Evolutionary conservation across 2,113 vertebrate genomes (phyloP).

Genomic region (Chlamydotis undulata): DNA sequence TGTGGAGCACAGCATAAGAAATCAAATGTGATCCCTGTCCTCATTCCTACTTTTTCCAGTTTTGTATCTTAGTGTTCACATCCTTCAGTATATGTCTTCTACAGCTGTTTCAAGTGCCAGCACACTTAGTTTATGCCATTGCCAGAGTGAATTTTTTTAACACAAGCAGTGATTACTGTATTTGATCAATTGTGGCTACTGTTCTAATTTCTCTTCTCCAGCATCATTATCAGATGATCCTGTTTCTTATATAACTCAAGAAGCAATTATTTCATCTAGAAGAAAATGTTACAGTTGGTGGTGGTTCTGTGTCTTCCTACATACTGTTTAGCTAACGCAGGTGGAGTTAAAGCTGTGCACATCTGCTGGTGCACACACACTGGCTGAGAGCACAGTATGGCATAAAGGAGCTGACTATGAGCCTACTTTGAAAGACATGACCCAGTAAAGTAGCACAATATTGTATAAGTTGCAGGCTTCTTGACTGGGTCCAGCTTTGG

Average conservation of each 20-base stretch:
- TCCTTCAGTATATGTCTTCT: neutral
- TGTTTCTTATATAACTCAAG: neutral
- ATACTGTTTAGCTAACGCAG: neutral
- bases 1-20: neutral
- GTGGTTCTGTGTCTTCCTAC: neutral
- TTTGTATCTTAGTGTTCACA: neutral
- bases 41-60: neutral
- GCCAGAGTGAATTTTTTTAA: neutral
- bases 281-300: neutral
- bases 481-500: neutral
- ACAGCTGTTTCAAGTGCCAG: neutral
- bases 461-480: neutral
- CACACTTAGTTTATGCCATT: neutral
- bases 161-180: neutral
- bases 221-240: neutral
- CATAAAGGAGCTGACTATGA: neutral
- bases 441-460: neutral
- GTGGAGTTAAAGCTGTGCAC: neutral
- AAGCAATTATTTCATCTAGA: conserved; percentile 16
- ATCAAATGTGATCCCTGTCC: neutral
- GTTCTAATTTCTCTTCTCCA: conserved; percentile 2
- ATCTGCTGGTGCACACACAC: neutral
- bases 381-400: neutral
- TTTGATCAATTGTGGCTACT: neutral
- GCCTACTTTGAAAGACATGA: neutral